Evolutionary conservation across 2,113 vertebrate species (phyloP).

Genomic region (Camelus dromedarius): DNA sequence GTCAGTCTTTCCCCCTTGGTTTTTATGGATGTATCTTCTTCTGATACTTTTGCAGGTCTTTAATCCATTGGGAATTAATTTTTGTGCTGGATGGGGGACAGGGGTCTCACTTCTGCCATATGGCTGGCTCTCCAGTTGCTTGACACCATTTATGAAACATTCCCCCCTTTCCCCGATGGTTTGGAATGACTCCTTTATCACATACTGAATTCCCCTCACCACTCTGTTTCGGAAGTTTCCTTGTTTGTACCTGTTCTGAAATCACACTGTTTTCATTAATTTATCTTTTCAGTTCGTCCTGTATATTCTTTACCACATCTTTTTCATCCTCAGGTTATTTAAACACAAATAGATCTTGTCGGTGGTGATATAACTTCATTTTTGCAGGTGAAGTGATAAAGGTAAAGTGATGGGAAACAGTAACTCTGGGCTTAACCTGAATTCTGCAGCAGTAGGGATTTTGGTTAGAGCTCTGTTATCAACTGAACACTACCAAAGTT

Average conservation of each 20-base stretch:
- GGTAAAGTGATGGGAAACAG: background rate
- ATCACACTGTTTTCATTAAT: slow-evolving; percentile 10
- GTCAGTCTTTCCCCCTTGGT: background rate
- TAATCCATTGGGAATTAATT: slow-evolving; percentile 26
- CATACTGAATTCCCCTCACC: background rate
- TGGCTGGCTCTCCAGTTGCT: background rate
- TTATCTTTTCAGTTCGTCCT: background rate
- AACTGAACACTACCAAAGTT: background rate
- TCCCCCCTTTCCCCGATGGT: background rate
- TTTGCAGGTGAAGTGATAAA: background rate
- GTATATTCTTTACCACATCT: background rate
- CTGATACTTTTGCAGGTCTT: slow-evolving; percentile 23
- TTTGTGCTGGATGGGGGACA: background rate
- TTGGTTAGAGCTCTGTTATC: background rate
- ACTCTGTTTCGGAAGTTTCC: background rate
- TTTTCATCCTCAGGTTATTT: background rate
- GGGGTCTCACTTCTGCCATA: background rate
- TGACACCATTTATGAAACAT: background rate
- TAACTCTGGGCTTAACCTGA: background rate
- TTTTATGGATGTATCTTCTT: background rate
- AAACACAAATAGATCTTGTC: background rate
- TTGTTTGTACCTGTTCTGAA: background rate
- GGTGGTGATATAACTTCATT: background rate
- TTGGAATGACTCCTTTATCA: background rate
- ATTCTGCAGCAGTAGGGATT: background rate